Evolutionary conservation across 2,797 vertebrate genomes (phyloP).

Genomic region (Champsocephalus esox): DNA sequence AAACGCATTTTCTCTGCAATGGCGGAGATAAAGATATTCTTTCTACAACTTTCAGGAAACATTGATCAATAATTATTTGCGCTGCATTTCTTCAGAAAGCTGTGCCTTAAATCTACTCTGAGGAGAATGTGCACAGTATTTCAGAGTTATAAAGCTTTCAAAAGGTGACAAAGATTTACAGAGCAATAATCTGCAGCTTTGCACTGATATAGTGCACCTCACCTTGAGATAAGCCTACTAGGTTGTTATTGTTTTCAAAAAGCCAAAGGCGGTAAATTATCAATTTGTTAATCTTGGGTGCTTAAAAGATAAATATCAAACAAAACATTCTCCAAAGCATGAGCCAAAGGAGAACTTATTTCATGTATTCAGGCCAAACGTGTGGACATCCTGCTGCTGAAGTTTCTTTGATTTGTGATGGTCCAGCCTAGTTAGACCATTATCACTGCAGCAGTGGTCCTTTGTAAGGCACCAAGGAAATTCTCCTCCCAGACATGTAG

Average conservation of each 20-base stretch:
- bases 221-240: conserved; percentile 35
- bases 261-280: conserved; percentile 30
- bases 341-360: conserved; percentile 37
- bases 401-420: conserved; percentile 42
- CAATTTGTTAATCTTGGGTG: conserved; percentile 25
- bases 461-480: conserved; percentile 14
- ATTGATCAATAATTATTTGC: conserved; percentile 39
- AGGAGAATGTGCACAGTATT: conserved; percentile 36
- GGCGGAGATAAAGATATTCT: conserved; percentile 17
- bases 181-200: conserved; percentile 39
- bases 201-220: conserved; percentile 19
- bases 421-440: conserved; percentile 27
- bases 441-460: conserved; percentile 29
- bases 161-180: conserved; percentile 42
- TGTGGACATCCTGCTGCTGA: conserved; percentile 19
- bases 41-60: conserved; percentile 17
- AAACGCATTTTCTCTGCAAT: not conserved
- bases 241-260: conserved; percentile 39
- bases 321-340: conserved; percentile 44
- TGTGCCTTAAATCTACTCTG: conserved; percentile 24
- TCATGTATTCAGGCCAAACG: conserved; percentile 51
- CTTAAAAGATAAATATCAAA: conserved; percentile 56
- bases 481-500: conserved; percentile 25
- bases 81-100: conserved; percentile 22
- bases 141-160: conserved; percentile 41